These are phyloP conservation scores for Echeneis naucrates DNA, from an alignment of 2,797 vertebrate species.

Conservation along the genomic window DNA sequence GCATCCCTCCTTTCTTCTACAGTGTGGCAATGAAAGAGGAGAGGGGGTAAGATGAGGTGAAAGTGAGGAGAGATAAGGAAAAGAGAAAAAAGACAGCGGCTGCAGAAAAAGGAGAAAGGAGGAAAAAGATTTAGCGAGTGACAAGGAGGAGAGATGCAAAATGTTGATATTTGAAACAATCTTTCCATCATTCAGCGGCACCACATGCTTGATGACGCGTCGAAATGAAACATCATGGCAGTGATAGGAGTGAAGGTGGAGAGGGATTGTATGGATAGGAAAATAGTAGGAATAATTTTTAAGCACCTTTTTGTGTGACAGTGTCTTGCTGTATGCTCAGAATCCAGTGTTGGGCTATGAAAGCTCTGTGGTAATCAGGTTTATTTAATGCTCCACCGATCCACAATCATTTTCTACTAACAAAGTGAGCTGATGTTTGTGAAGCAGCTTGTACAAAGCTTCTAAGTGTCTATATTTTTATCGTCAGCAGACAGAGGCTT, in stretches of 20 bases:
- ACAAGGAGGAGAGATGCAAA: not conserved
- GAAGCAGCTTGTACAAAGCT: too few relatives aligned
- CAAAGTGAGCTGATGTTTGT: not conserved
- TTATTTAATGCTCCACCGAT: not conserved
- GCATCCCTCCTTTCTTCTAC: conserved; percentile 11
- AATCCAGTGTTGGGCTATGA: not conserved
- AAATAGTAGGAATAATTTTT: not conserved
- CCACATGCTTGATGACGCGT: not conserved
- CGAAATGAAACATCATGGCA: conserved; percentile 1
- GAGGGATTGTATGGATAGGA: not conserved
- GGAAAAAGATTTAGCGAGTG: not conserved
- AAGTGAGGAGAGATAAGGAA: not conserved
- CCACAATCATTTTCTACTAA: not conserved
- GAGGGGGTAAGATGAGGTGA: not conserved
- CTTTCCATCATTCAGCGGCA: not conserved
- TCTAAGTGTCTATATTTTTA: not conserved
- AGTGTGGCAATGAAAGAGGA: conserved; percentile 4
- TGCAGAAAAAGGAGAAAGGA: not conserved
- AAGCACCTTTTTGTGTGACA: not conserved
- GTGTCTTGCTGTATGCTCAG: not conserved
- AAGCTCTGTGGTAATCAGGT: not conserved
- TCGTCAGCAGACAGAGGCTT: not conserved
- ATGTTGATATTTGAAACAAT: conserved; percentile 8
- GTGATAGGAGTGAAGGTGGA: not conserved
- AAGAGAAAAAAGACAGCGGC: not conserved